Evolutionary conservation across 2,113 vertebrate species (phyloP).

Genomic region (Sapayoa aenigma): DNA sequence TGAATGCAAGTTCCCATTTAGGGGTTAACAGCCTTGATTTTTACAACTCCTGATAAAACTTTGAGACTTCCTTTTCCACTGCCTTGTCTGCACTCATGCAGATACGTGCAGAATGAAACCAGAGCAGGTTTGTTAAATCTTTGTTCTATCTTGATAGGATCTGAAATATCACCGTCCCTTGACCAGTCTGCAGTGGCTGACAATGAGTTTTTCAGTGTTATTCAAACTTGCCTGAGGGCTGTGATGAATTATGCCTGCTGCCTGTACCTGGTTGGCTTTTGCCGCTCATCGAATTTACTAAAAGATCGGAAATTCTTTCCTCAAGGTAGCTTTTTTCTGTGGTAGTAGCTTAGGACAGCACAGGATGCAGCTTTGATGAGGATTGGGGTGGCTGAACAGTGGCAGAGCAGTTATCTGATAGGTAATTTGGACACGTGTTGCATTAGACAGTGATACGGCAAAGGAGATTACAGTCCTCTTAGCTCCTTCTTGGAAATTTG

Average conservation of each 20-base stretch:
- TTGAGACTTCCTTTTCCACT: background rate
- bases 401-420: background rate
- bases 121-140: background rate
- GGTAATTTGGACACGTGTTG: background rate
- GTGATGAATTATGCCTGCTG: background rate
- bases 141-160: background rate
- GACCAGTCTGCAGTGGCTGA: background rate
- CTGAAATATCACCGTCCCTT: background rate
- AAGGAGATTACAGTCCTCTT: constrained; percentile 13
- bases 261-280: background rate
- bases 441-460: background rate
- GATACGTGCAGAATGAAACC: background rate
- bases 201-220: background rate
- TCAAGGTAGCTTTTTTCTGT: background rate
- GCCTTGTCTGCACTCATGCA: background rate
- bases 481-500: background rate
- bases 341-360: background rate
- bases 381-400: background rate
- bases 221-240: background rate
- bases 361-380: background rate
- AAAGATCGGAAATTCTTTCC: background rate
- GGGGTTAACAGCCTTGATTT: background rate
- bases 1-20: background rate
- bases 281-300: background rate
- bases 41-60: background rate